A percentile compares a stretch with the other conserved stretches of the same genome.
Evolutionary conservation across 1,140 invertebrate genomes (phyloP).

Genomic region (Metaphire vulgaris): DNA sequence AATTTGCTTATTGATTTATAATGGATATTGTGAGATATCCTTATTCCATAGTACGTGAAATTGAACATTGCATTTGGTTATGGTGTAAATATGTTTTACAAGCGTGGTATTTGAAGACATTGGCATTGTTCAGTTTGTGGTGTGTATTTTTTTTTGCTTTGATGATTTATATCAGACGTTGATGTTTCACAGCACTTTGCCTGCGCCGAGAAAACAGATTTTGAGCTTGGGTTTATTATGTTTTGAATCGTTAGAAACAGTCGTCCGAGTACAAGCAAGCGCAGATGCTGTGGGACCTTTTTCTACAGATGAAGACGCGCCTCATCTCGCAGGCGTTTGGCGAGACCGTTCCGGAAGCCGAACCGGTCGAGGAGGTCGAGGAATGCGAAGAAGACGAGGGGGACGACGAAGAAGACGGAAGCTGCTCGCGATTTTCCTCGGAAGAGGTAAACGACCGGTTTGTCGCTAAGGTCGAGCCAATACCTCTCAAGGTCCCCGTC

Average conservation of each 20-base stretch:
- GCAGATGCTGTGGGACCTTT: constrained; percentile 79
- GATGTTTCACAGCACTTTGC: too few relatives aligned
- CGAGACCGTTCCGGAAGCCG: constrained; percentile 24
- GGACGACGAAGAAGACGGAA: constrained; percentile 28
- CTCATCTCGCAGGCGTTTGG: constrained; percentile 46
- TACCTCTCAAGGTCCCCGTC: neutral
- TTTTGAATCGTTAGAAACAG: constrained; percentile 65
- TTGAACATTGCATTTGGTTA: too few relatives aligned
- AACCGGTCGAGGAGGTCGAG: neutral
- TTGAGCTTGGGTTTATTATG: too few relatives aligned
- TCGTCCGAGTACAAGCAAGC: constrained; percentile 85
- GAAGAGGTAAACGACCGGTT: neutral
- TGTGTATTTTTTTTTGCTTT: too few relatives aligned
- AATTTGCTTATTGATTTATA: too few relatives aligned
- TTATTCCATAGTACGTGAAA: too few relatives aligned
- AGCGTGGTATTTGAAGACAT: too few relatives aligned
- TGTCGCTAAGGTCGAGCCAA: neutral
- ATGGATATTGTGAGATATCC: too few relatives aligned
- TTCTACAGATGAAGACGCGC: constrained; percentile 52
- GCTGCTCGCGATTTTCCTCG: neutral
- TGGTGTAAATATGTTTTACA: too few relatives aligned
- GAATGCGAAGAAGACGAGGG: constrained; percentile 33
- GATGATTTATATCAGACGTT: too few relatives aligned
- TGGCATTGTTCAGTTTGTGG: too few relatives aligned
- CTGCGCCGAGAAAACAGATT: too few relatives aligned